Conservation (phyloP, 2,113 vertebrate species). For the Cisticola juncidis region DNA sequence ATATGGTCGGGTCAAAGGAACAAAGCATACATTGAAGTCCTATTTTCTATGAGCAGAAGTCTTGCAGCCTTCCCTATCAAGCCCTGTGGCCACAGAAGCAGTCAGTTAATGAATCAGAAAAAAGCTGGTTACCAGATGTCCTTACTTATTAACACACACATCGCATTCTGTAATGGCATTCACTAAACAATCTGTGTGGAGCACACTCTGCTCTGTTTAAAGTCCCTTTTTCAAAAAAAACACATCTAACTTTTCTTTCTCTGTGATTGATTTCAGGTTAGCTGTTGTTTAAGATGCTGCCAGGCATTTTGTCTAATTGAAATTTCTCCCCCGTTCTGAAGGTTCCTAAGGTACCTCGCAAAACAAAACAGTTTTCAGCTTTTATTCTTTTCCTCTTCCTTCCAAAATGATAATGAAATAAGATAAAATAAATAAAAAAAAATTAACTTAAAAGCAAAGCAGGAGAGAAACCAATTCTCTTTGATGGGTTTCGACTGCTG, state of each 20-base stretch:
- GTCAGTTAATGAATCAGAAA: constrained; percentile 91
- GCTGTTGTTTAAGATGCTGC: constrained; percentile 15
- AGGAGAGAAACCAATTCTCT: constrained; percentile 71
- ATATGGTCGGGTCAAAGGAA: constrained; percentile 40
- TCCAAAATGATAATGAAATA: constrained; percentile 22
- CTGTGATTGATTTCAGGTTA: constrained; percentile 23
- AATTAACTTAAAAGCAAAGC: constrained; percentile 58
- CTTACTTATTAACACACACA: constrained; percentile 84
- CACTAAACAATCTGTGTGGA: constrained; percentile 73
- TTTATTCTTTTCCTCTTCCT: background rate
- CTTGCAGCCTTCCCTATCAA: constrained; percentile 63
- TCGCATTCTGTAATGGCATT: constrained; percentile 81
- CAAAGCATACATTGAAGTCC: constrained; percentile 64
- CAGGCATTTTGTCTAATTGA: background rate
- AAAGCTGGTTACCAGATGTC: constrained; percentile 93
- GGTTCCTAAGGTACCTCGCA: background rate
- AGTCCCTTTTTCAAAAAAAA: constrained; percentile 1
- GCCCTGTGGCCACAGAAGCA: constrained; percentile 79
- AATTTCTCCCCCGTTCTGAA: background rate
- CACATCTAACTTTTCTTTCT: constrained; percentile 44
- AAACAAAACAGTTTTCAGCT: background rate
- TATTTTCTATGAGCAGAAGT: constrained; percentile 71
- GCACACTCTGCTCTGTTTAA: constrained; percentile 59
- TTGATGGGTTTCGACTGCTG: constrained; percentile 76
- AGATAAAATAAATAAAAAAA: constrained; percentile 38